Evolutionary conservation across 2,888 invertebrate species (phyloP).

Genomic region (Phragmatobia fuliginosa): DNA sequence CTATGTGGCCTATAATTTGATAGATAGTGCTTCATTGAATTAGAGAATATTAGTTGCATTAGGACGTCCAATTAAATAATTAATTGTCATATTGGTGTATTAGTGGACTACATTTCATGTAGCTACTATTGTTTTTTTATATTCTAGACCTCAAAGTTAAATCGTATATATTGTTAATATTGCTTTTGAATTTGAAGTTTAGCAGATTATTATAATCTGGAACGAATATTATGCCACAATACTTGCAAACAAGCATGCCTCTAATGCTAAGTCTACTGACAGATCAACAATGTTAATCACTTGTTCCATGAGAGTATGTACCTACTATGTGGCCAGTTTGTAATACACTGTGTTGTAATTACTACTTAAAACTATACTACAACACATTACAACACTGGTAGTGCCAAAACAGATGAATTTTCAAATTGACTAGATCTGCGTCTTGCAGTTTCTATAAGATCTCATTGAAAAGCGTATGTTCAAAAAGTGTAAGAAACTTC

Average conservation of each 20-base stretch:
- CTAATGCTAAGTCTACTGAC: not conserved
- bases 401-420: not conserved
- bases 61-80: not conserved
- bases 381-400: too few species aligned
- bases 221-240: not conserved
- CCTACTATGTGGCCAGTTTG: too few species aligned
- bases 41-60: not conserved
- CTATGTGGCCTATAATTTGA: not conserved
- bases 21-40: not conserved
- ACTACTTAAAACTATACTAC: too few species aligned
- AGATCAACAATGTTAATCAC: not conserved
- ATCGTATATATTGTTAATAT: not conserved
- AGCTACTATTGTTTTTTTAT: not conserved
- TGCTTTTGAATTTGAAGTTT: not conserved
- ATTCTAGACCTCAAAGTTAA: too few species aligned
- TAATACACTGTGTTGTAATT: too few species aligned
- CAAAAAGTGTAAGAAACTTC: not conserved
- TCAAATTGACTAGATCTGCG: not conserved
- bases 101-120: not conserved
- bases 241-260: not conserved
- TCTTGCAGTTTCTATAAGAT: not conserved
- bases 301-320: too few species aligned
- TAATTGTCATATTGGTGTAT: not conserved
- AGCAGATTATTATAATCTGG: not conserved
- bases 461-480: not conserved